Conservation (phyloP, 1,140 invertebrate genomes). For the Brachionus paranguensis region DNA sequence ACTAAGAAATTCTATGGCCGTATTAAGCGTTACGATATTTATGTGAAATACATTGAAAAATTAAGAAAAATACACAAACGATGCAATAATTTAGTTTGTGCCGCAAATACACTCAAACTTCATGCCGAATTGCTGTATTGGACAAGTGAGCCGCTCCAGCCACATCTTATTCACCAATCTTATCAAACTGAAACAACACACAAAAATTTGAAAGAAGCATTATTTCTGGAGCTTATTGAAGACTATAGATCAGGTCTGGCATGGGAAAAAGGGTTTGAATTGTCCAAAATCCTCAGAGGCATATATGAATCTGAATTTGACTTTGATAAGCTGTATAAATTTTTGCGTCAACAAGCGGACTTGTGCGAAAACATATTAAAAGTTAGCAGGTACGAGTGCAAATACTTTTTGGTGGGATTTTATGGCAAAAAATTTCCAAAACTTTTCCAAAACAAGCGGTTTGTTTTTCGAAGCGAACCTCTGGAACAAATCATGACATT, state of each 20-base stretch:
- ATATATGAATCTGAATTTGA: conserved; percentile 23
- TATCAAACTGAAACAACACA: background rate
- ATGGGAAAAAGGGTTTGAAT: conserved; percentile 37
- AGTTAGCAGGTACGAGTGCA: background rate
- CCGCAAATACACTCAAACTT: conserved; percentile 25
- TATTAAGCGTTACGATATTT: conserved; percentile 6
- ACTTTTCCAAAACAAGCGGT: conserved; percentile 14
- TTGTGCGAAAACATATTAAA: conserved; percentile 25
- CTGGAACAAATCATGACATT: conserved; percentile 39
- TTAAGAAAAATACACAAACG: conserved; percentile 25
- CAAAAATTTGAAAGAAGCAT: conserved; percentile 17
- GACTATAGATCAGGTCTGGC: conserved; percentile 15
- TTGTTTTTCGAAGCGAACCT: conserved; percentile 29
- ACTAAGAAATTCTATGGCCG: conserved; percentile 15
- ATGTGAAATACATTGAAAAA: conserved; percentile 36
- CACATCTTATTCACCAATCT: background rate
- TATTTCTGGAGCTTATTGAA: background rate
- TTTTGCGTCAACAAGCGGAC: conserved; percentile 38
- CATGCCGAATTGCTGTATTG: conserved; percentile 29
- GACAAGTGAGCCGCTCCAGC: background rate
- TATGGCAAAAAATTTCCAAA: conserved; percentile 4
- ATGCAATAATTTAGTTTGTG: conserved; percentile 22
- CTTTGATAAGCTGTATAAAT: background rate
- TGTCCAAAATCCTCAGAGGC: conserved; percentile 1
- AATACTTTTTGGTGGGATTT: conserved; percentile 37